These are phyloP conservation scores for Opisthograptis luteolata DNA, from an alignment of 2,888 invertebrate genomes.

Conservation along the genomic window DNA sequence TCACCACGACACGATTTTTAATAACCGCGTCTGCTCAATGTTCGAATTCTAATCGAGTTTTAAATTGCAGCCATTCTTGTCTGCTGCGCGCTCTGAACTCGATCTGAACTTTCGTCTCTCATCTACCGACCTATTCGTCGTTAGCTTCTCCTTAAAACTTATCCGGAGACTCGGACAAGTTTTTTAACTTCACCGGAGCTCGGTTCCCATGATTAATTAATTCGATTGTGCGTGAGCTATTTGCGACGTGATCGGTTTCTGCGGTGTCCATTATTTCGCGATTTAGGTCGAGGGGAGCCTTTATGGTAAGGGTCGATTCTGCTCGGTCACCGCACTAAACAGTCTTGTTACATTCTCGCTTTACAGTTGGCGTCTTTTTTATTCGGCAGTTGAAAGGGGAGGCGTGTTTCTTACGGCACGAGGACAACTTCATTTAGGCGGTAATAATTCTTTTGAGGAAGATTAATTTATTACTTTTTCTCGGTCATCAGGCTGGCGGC, in stretches of 20 bases:
- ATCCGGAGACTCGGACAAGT: conserved; percentile 66
- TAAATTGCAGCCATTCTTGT: conserved; percentile 83
- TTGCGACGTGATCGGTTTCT: conserved; percentile 67
- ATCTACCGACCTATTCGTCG: conserved; percentile 74
- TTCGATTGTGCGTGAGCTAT: conserved; percentile 79
- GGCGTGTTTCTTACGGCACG: conserved; percentile 52
- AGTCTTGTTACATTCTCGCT: conserved; percentile 66
- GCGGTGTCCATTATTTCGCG: conserved; percentile 73
- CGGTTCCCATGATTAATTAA: conserved; percentile 81
- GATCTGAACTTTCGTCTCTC: conserved; percentile 75
- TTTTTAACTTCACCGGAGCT: conserved; percentile 76
- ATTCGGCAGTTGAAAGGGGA: conserved; percentile 56
- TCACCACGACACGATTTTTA: conserved; percentile 66
- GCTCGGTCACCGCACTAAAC: conserved; percentile 75
- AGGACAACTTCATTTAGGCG: conserved; percentile 61
- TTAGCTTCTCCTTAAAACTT: conserved; percentile 82
- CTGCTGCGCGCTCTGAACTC: conserved; percentile 62
- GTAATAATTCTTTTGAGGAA: conserved; percentile 43
- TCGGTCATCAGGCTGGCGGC: conserved; percentile 34
- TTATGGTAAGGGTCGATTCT: conserved; percentile 62
- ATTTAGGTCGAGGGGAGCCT: conserved; percentile 69
- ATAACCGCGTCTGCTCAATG: conserved; percentile 72
- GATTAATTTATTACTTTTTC: conserved; percentile 43
- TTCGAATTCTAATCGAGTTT: conserved; percentile 83
- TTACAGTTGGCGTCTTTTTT: conserved; percentile 60